Percentiles rank a stretch among this genome's conserved stretches.
These are phyloP conservation scores for Ancistrus triradiatus DNA, from an alignment of 2,113 vertebrate species.

Conservation along the genomic window DNA sequence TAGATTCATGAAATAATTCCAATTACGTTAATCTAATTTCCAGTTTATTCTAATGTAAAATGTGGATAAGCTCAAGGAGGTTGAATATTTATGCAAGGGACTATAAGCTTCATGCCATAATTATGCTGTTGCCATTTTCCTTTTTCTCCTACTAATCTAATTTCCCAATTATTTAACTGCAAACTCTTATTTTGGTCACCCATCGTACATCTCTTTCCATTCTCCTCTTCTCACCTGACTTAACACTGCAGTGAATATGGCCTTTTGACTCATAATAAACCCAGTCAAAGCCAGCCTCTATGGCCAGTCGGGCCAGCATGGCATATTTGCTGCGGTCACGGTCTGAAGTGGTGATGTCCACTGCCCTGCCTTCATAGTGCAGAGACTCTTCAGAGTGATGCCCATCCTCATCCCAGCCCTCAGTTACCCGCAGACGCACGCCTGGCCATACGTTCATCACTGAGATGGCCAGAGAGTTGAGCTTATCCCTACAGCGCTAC, in stretches of 20 bases:
- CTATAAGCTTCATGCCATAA: too few relatives aligned
- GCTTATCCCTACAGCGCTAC: slow-evolving; percentile 69
- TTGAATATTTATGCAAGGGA: too few relatives aligned
- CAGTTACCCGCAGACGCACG: slow-evolving; percentile 64
- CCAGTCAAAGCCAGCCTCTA: slow-evolving; percentile 71
- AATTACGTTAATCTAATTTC: too few relatives aligned
- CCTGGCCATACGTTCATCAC: slow-evolving; percentile 70
- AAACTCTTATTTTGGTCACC: too few relatives aligned
- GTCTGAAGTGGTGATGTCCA: too few relatives aligned
- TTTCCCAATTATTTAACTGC: too few relatives aligned
- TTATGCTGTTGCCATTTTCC: too few relatives aligned
- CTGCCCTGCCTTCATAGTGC: slow-evolving; percentile 68
- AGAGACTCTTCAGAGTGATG: slow-evolving; percentile 69
- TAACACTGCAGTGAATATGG: slow-evolving; percentile 71
- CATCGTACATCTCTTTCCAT: background rate
- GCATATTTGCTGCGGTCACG: slow-evolving; percentile 68
- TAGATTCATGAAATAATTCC: too few relatives aligned
- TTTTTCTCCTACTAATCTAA: too few relatives aligned
- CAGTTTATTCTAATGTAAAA: too few relatives aligned
- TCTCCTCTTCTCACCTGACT: slow-evolving; percentile 61
- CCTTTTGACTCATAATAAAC: slow-evolving; percentile 71
- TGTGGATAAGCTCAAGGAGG: too few relatives aligned
- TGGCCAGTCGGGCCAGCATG: slow-evolving; percentile 65
- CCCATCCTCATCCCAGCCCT: slow-evolving; percentile 71
- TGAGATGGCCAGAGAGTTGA: slow-evolving; percentile 68